phyloP scores from a whole-genome alignment of 2,113 vertebrate species.

The Morone chrysops region DNA sequence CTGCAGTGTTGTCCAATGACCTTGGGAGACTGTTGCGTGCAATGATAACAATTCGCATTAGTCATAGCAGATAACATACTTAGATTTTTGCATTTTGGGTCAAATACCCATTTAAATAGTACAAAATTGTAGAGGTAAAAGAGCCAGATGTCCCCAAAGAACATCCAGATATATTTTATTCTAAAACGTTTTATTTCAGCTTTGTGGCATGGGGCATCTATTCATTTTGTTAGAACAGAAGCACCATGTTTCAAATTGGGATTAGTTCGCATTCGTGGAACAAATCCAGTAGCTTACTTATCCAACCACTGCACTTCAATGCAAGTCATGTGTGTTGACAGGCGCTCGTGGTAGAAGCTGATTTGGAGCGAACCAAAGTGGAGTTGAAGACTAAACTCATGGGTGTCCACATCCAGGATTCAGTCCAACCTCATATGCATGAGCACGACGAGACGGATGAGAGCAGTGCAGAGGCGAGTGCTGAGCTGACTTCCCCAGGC shows the following conservation, averaged over 20 bases:
- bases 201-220: background rate
- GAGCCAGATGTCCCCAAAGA: background rate
- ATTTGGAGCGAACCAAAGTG: conserved; percentile 93
- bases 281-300: background rate
- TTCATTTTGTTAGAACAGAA: background rate
- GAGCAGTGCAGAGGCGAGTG: conserved; percentile 94
- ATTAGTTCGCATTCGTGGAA: background rate
- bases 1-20: background rate
- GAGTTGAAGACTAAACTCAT: conserved; percentile 91
- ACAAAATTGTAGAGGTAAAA: background rate
- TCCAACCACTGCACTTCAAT: conserved; percentile 19
- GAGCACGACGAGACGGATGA: conserved; percentile 96
- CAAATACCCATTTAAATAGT: background rate
- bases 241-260: background rate
- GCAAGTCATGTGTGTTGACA: conserved; percentile 67
- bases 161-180: background rate
- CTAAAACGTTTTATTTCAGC: background rate
- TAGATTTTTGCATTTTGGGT: background rate
- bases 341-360: conserved; percentile 91
- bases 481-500: conserved; percentile 89
- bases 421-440: conserved; percentile 83
- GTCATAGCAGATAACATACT: background rate
- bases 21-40: background rate
- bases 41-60: background rate
- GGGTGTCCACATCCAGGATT: conserved; percentile 89